Conservation (phyloP, 2,888 invertebrate genomes). For the Eupithecia centaureata region DNA sequence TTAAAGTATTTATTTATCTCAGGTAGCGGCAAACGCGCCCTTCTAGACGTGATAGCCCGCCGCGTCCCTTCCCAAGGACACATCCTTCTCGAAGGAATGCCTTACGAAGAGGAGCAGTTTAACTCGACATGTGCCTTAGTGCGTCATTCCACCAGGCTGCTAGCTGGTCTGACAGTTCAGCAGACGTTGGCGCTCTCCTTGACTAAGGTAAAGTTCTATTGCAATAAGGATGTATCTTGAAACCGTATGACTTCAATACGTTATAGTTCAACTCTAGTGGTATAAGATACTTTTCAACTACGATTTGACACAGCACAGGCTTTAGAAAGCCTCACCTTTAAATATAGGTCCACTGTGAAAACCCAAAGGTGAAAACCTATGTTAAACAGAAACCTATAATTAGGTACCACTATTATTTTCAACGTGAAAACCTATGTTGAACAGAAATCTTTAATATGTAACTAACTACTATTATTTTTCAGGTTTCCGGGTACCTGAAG, state of each 20-base stretch:
- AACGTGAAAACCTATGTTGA: background rate
- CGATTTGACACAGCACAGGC: background rate
- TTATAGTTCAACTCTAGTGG: too few species aligned
- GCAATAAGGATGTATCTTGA: background rate
- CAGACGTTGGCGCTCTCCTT: slow-evolving; percentile 93
- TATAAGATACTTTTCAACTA: background rate
- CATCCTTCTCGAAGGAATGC: slow-evolving; percentile 94
- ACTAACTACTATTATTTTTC: slow-evolving; percentile 19
- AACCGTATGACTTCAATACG: too few species aligned
- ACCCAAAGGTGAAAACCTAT: too few species aligned
- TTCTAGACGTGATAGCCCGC: slow-evolving; percentile 95
- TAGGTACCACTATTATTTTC: background rate
- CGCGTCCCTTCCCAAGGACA: slow-evolving; percentile 94
- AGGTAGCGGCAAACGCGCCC: slow-evolving; percentile 97
- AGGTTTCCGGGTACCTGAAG: slow-evolving; percentile 90
- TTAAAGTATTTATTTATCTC: slow-evolving; percentile 6
- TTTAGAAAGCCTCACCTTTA: background rate
- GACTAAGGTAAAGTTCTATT: slow-evolving; percentile 83
- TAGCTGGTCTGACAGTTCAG: slow-evolving; percentile 94
- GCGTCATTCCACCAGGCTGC: slow-evolving; percentile 92
- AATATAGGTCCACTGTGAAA: background rate
- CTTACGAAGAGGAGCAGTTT: slow-evolving; percentile 91
- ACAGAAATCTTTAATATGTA: background rate
- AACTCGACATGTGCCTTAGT: slow-evolving; percentile 95
- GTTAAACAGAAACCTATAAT: background rate